Conservation (phyloP, 1,140 invertebrate species). For the Atta cephalotes region DNA sequence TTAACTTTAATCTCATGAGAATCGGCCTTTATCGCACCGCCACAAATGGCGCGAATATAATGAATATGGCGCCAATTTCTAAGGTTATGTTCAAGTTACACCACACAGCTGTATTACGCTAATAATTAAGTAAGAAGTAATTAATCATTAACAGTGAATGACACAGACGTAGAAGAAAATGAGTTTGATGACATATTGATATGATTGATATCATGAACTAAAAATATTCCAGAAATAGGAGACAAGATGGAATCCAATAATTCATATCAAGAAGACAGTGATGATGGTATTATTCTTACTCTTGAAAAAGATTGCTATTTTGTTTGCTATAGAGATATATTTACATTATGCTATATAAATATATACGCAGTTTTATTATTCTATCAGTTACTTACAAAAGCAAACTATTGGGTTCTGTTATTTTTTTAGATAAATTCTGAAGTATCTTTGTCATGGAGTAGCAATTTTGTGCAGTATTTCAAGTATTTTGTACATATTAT, state of each 20-base stretch:
- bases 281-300: slow-evolving; percentile 8
- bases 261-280: not conserved
- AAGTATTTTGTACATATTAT: not conserved
- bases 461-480: not conserved
- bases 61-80: slow-evolving; percentile 36
- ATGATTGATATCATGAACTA: not conserved
- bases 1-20: not conserved
- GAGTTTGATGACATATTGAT: not conserved
- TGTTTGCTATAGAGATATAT: not conserved
- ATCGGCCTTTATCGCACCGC: not conserved
- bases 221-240: not conserved
- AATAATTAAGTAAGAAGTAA: not conserved
- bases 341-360: not conserved
- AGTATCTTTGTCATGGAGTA: not conserved
- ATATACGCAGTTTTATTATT: not conserved
- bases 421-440: not conserved
- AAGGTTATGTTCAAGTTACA: slow-evolving; percentile 36
- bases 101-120: not conserved
- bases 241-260: slow-evolving; percentile 20
- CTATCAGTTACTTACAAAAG: no score
- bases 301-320: not conserved
- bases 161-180: not conserved
- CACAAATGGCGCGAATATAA: not conserved
- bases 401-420: not conserved
- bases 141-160: not conserved